Percentiles rank a stretch among this genome's conserved stretches.
These are phyloP conservation scores for Luperina testacea DNA, from an alignment of 2,888 invertebrate genomes.

Conservation along the genomic window DNA sequence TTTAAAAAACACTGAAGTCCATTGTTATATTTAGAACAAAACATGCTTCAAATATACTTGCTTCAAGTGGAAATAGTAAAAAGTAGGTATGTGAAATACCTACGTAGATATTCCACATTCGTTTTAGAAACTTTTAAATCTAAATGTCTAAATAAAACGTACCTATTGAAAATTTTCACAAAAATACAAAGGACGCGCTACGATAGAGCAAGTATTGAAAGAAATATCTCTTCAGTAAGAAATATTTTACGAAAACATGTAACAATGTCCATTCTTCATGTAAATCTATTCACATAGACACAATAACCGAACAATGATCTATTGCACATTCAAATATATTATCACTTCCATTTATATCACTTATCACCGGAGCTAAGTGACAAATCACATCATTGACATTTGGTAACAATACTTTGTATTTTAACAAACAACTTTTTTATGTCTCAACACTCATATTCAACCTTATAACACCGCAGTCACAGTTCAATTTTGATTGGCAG, in stretches of 20 bases:
- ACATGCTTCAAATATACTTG: too few relatives aligned
- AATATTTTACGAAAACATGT: not conserved
- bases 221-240: too few relatives aligned
- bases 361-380: slow-evolving; percentile 72
- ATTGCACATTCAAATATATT: slow-evolving; percentile 66
- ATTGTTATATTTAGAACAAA: too few relatives aligned
- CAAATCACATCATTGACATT: slow-evolving; percentile 81
- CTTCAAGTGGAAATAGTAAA: too few relatives aligned
- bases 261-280: slow-evolving; percentile 19
- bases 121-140: too few relatives aligned
- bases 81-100: too few relatives aligned
- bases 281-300: slow-evolving; percentile 41
- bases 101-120: too few relatives aligned
- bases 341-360: slow-evolving; percentile 65
- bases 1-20: too few relatives aligned
- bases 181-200: too few relatives aligned
- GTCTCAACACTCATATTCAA: slow-evolving; percentile 10
- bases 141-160: too few relatives aligned
- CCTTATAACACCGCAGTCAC: accelerated
- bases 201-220: too few relatives aligned
- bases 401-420: slow-evolving; percentile 64
- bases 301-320: slow-evolving; percentile 67
- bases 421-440: slow-evolving; percentile 27
- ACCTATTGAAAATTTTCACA: too few relatives aligned
- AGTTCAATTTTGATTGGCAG: slow-evolving; percentile 19